A percentile compares a stretch with the other conserved stretches of the same genome.
Evolutionary conservation across 2,113 vertebrate species (phyloP).

Genomic region (Dunckerocampus dactyliophorus): DNA sequence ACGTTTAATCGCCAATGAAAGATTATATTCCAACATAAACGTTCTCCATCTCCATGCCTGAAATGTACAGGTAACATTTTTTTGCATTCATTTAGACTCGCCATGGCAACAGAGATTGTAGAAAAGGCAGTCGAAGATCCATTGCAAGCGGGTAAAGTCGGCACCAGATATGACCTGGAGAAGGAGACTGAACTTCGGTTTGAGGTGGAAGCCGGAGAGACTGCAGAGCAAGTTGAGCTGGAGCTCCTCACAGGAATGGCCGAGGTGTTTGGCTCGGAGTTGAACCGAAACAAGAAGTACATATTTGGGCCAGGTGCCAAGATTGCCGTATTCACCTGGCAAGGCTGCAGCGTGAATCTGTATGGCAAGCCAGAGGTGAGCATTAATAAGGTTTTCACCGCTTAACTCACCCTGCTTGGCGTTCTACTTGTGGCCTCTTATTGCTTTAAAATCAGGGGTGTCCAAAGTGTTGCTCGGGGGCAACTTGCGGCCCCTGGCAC

Average conservation of each 20-base stretch:
- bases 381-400: background rate
- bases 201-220: slow-evolving; percentile 86
- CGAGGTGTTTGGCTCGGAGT: slow-evolving; percentile 93
- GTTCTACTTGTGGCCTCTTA: slow-evolving; percentile 1
- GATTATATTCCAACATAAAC: too few species aligned
- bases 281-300: slow-evolving; percentile 95
- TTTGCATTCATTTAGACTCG: slow-evolving; percentile 16
- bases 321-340: slow-evolving; percentile 97
- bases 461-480: too few species aligned
- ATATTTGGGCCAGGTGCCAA: slow-evolving; percentile 90
- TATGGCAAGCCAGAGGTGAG: slow-evolving; percentile 87
- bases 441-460: too few species aligned
- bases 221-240: slow-evolving; percentile 79
- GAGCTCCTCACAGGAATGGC: slow-evolving; percentile 90
- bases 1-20: too few species aligned
- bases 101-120: slow-evolving; percentile 67
- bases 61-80: background rate
- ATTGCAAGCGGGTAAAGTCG: slow-evolving; percentile 49
- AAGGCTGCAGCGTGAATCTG: slow-evolving; percentile 88
- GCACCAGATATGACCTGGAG: slow-evolving; percentile 87
- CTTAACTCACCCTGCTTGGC: background rate
- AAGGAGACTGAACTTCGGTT: slow-evolving; percentile 95
- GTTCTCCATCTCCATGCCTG: too few species aligned
- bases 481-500: too few species aligned
- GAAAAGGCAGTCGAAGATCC: slow-evolving; percentile 74